Conservation (phyloP, 2,797 vertebrate genomes). For the Accipiter badius region DNA sequence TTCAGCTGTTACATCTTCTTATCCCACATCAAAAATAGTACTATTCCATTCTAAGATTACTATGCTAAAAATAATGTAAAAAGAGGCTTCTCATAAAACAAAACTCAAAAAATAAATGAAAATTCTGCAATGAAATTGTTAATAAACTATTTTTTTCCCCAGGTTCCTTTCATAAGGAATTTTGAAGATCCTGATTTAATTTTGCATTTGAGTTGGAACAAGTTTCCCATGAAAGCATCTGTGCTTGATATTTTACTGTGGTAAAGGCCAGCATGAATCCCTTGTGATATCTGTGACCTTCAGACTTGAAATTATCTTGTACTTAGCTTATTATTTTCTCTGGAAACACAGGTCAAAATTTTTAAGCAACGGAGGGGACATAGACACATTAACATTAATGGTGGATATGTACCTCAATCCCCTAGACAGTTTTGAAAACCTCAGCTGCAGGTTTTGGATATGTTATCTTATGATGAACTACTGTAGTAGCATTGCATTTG, state of each 20-base stretch:
- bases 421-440: neutral
- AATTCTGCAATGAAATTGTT: neutral
- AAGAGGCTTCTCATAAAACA: neutral
- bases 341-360: neutral
- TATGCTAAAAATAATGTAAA: neutral
- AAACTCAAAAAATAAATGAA: neutral
- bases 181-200: neutral
- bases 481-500: neutral
- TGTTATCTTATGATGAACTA: neutral
- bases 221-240: neutral
- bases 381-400: neutral
- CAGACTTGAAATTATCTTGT: slow-evolving; percentile 17
- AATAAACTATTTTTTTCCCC: neutral
- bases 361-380: neutral
- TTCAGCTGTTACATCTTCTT: neutral
- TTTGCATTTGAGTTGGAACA: neutral
- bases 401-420: neutral
- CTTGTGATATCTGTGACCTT: slow-evolving; percentile 4
- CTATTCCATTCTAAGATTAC: neutral
- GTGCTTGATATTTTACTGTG: neutral
- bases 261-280: neutral
- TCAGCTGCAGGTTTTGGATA: neutral
- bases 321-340: neutral
- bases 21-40: neutral
- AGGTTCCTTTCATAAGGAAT: neutral